A percentile compares a stretch with the other conserved stretches of the same genome.
These are phyloP conservation scores for Drosophila athabasca DNA, from an alignment of 1,140 invertebrate genomes.

Conservation along the genomic window DNA sequence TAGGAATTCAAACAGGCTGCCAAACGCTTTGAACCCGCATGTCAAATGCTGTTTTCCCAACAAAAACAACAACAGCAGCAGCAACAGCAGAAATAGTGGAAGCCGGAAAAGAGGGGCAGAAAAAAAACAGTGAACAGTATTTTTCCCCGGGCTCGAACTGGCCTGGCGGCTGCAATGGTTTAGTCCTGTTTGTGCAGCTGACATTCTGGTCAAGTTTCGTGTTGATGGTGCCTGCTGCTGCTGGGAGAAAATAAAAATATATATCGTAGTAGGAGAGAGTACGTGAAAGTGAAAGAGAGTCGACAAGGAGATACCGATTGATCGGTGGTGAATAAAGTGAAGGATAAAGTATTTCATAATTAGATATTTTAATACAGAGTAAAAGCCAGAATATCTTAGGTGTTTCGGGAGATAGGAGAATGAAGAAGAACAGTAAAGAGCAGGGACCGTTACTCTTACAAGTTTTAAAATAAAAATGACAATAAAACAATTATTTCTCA, in stretches of 20 bases:
- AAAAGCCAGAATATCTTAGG: too few species aligned
- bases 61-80: slow-evolving; percentile 20
- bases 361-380: too few species aligned
- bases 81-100: slow-evolving; percentile 1
- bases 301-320: too few species aligned
- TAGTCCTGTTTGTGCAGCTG: slow-evolving; percentile 66
- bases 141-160: neutral
- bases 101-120: neutral
- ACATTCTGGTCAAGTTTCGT: slow-evolving; percentile 69
- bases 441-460: too few species aligned
- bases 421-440: too few species aligned
- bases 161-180: slow-evolving; percentile 35
- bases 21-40: slow-evolving; percentile 64
- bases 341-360: too few species aligned
- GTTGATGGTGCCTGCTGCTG: neutral
- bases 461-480: too few species aligned
- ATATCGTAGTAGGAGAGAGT: neutral
- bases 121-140: slow-evolving; percentile 13
- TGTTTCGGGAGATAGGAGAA: too few species aligned
- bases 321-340: too few species aligned
- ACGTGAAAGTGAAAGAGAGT: too few species aligned
- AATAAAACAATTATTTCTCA: too few species aligned
- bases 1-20: slow-evolving; percentile 70
- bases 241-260: slow-evolving; percentile 22
- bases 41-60: slow-evolving; percentile 50